Conservation (phyloP, 1,140 invertebrate species). For the Augochlora pura region DNA sequence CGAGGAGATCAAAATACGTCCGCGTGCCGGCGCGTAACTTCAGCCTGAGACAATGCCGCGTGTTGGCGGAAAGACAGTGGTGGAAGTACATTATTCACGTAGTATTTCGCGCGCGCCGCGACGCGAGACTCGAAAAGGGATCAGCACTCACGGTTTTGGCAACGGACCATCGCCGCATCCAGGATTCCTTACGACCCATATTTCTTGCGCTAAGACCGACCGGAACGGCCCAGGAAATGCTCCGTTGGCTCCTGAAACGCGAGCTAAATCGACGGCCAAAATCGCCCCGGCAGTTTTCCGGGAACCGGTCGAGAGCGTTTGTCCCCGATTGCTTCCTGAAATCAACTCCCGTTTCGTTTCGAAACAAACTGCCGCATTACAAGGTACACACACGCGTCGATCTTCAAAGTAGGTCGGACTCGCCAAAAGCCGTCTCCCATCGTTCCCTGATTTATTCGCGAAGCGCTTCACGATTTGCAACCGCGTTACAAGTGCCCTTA, state of each 20-base stretch:
- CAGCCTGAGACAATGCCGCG: background rate
- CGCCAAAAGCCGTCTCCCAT: too few relatives aligned
- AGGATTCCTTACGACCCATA: slow-evolving; percentile 50
- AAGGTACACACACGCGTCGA: too few relatives aligned
- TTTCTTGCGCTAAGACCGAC: slow-evolving; percentile 11
- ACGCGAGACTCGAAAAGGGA: background rate
- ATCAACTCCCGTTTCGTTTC: too few relatives aligned
- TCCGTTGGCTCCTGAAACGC: background rate
- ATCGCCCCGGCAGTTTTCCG: background rate
- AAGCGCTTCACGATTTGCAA: too few relatives aligned
- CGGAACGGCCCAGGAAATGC: background rate
- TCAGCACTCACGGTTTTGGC: slow-evolving; percentile 37
- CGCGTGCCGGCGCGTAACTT: slow-evolving; percentile 10
- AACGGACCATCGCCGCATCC: slow-evolving; percentile 44
- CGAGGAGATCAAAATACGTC: slow-evolving; percentile 13
- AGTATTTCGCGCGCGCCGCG: background rate
- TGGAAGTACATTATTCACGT: background rate
- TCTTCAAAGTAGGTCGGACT: too few relatives aligned
- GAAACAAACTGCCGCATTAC: too few relatives aligned
- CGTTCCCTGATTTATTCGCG: too few relatives aligned
- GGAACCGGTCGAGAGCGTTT: background rate
- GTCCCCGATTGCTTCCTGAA: background rate
- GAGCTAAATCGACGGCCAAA: background rate
- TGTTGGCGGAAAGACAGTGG: background rate
- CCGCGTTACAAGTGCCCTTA: too few relatives aligned